A percentile compares a stretch with the other conserved stretches of the same genome.
phyloP scores from a whole-genome alignment of 2,797 vertebrate genomes.

The Phrynocephalus vlangalii region DNA sequence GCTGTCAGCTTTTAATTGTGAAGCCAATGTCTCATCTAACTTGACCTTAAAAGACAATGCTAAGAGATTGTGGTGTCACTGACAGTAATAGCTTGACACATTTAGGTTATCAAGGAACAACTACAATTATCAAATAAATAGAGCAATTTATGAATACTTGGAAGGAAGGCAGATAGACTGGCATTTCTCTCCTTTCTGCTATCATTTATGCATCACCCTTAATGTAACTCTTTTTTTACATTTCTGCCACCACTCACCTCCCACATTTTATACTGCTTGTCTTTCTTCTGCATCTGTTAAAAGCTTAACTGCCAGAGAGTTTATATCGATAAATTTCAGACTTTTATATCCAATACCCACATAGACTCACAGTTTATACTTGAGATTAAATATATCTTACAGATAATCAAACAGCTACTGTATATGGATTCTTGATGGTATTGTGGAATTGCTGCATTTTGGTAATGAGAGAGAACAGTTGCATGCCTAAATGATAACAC shows the following conservation, averaged over 20 bases:
- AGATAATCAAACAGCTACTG: background rate
- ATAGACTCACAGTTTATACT: background rate
- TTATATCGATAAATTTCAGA: background rate
- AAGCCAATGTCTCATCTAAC: too few species aligned
- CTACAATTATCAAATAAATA: background rate
- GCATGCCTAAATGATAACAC: background rate
- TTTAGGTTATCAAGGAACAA: background rate
- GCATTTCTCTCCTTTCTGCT: constrained; percentile 6
- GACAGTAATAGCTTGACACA: background rate
- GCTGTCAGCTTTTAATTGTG: too few species aligned
- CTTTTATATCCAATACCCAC: background rate
- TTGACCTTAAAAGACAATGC: background rate
- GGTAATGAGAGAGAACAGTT: background rate
- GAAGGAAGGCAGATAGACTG: background rate
- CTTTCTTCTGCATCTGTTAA: constrained; percentile 10
- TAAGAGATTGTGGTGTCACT: background rate
- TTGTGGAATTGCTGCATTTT: background rate
- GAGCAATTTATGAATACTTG: background rate
- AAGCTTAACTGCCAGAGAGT: background rate
- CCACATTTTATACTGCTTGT: background rate
- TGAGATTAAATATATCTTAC: constrained; percentile 8
- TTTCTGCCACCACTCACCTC: constrained; percentile 5
- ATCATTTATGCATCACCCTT: background rate
- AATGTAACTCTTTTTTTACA: background rate
- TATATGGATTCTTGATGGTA: background rate